Conservation (phyloP, 2,797 vertebrate genomes). For the Syndactyla subalaris region DNA sequence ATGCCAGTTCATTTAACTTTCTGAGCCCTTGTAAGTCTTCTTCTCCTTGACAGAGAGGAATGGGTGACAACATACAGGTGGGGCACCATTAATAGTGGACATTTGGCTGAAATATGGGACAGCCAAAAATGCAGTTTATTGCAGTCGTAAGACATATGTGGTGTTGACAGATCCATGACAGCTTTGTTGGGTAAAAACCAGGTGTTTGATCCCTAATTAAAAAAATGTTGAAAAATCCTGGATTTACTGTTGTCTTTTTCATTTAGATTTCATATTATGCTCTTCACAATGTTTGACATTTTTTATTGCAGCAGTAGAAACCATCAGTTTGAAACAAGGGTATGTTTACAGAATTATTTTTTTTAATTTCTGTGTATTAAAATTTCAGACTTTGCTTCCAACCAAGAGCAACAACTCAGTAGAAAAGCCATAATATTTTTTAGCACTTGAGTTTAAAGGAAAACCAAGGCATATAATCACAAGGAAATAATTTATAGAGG, state of each 20-base stretch:
- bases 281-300: background rate
- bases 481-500: background rate
- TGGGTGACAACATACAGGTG: background rate
- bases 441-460: background rate
- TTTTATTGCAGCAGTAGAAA: background rate
- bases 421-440: background rate
- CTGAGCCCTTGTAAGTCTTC: background rate
- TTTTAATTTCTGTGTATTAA: background rate
- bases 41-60: background rate
- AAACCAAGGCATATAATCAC: background rate
- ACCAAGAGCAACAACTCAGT: background rate
- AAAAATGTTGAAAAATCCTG: background rate
- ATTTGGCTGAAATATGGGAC: background rate
- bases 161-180: background rate
- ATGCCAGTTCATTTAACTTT: background rate
- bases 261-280: background rate
- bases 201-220: background rate
- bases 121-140: background rate
- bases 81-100: background rate
- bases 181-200: background rate
- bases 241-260: background rate
- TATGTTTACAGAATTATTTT: background rate
- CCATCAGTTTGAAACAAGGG: background rate
- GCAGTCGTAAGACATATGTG: background rate
- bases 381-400: background rate